Evolutionary conservation across 2,797 vertebrate genomes (phyloP).

Genomic region (Botia almorhae): DNA sequence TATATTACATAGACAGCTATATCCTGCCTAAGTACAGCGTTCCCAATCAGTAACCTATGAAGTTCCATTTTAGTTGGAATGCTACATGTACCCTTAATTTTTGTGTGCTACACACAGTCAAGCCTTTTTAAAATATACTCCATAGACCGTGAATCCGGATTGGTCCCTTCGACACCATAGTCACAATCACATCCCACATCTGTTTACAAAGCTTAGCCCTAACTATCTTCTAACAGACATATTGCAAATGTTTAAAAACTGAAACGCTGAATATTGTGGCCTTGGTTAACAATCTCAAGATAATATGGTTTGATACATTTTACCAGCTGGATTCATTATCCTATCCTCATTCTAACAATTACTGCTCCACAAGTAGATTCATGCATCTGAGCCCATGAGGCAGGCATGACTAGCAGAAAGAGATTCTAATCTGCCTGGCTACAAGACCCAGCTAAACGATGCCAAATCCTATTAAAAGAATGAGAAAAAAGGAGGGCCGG

Average conservation of each 20-base stretch:
- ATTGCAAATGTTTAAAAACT: neutral
- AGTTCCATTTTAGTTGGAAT: too few relatives aligned
- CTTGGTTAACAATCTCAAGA: neutral
- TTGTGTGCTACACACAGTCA: too few relatives aligned
- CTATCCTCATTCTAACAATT: neutral
- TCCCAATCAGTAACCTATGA: too few relatives aligned
- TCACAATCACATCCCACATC: neutral
- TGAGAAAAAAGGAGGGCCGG: constrained; percentile 19
- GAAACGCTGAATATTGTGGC: neutral
- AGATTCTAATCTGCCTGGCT: constrained; percentile 65
- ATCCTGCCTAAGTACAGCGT: too few relatives aligned
- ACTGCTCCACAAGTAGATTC: constrained; percentile 44
- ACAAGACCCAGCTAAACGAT: constrained; percentile 62
- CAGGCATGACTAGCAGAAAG: constrained; percentile 57
- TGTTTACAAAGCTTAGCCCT: neutral
- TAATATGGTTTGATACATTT: constrained; percentile 36
- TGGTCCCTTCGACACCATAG: neutral
- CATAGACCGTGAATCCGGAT: neutral
- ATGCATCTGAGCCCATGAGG: constrained; percentile 47
- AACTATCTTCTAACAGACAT: neutral
- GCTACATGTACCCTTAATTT: too few relatives aligned
- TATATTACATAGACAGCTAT: too few relatives aligned
- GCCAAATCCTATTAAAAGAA: constrained; percentile 38
- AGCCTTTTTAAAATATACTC: neutral
- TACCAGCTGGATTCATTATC: constrained; percentile 34